A percentile compares a stretch with the other conserved stretches of the same genome.
Conservation (phyloP, 92 coral and sea anemone genomes). For the Nematostella vectensis region DNA sequence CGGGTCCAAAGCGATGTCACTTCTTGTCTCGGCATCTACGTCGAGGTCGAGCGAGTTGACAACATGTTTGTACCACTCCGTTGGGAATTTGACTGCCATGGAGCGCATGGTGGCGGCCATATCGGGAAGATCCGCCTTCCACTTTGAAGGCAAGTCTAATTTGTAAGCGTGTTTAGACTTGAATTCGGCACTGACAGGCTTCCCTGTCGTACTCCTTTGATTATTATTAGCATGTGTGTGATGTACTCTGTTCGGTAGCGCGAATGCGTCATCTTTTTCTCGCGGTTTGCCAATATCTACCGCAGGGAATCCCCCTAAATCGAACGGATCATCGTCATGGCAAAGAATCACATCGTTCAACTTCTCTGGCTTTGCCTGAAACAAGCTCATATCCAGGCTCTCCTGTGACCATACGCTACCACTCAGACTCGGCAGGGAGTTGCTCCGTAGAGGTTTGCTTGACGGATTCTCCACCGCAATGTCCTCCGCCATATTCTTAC, state of each 20-base stretch:
- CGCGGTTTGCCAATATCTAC: constrained; percentile 48
- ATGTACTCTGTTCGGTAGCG: constrained; percentile 5
- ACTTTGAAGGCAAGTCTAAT: constrained; percentile 52
- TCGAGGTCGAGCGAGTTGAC: constrained; percentile 30
- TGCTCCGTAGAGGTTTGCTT: constrained; percentile 30
- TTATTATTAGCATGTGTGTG: not conserved
- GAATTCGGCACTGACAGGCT: constrained; percentile 8
- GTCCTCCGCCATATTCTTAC: not conserved
- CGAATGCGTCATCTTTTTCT: not conserved
- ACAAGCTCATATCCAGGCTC: constrained; percentile 32
- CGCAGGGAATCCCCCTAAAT: constrained; percentile 87
- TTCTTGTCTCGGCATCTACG: constrained; percentile 11
- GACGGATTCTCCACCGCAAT: not conserved
- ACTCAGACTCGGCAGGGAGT: constrained; percentile 75
- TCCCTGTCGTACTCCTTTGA: not conserved
- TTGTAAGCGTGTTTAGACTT: constrained; percentile 37
- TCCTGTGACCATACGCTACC: constrained; percentile 87
- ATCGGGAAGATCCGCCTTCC: constrained; percentile 52
- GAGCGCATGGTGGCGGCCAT: constrained; percentile 37
- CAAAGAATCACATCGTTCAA: constrained; percentile 27
- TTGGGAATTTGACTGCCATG: constrained; percentile 45
- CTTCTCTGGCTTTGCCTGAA: constrained; percentile 15
- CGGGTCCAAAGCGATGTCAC: constrained; percentile 34
- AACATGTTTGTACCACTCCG: constrained; percentile 59
- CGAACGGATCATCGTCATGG: constrained; percentile 39